Base-by-base conservation (phyloP, 2,888 invertebrate species). In the Scaeva pyrastri region DNA sequence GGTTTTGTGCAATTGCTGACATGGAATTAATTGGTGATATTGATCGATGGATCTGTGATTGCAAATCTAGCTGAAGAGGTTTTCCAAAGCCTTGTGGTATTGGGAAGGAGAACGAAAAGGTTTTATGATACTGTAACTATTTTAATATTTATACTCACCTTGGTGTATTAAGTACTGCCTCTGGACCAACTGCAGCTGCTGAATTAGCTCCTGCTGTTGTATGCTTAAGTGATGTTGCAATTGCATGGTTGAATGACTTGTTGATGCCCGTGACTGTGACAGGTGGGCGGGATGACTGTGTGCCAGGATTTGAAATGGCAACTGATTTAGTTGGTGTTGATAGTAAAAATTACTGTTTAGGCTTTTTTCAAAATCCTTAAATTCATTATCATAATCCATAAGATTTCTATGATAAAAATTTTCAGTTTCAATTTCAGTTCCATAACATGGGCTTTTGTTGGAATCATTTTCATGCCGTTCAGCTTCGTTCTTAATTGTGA, bases 111-210 rank as follows among this genome's bases (percentile, higher is more conserved):
- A 43, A 43, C 12, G 23, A 14, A 8, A 19, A 21, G 21, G 14
- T 2, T 12, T 50, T 14, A 52, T 52, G 21, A 14, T 3, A 4
- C 23, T 1, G n/a, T 7, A 26, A 2, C 2, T 2, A 12, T 52
- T n/a, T 23, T 1, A 31, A 76, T 11, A 72, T 45, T 19, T 71
- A 23, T 88, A 82, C 52, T 88, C 84, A 81, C 90, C 90, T 73
- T 90, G 90, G 83, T 90, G 90, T 88, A 90, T 89, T 26, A 90
- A 85, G 88, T 90, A 90, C 64, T 90, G 90, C 21, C 90, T 87
- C 73, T 90, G 90, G 3, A 90, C 89, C 14, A 90, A 68, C 79
- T 90, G 90, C 41, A 90, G 82, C 75, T 90, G 90, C 41, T 90
- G 90, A 43, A 90, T 89, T 8, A 90, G 80, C 78, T 90, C 90